Evolutionary conservation across 1,140 invertebrate genomes (phyloP), one percentile per base, ranked within the genome.

Genomic region (Monomorium pharaonis): DNA sequence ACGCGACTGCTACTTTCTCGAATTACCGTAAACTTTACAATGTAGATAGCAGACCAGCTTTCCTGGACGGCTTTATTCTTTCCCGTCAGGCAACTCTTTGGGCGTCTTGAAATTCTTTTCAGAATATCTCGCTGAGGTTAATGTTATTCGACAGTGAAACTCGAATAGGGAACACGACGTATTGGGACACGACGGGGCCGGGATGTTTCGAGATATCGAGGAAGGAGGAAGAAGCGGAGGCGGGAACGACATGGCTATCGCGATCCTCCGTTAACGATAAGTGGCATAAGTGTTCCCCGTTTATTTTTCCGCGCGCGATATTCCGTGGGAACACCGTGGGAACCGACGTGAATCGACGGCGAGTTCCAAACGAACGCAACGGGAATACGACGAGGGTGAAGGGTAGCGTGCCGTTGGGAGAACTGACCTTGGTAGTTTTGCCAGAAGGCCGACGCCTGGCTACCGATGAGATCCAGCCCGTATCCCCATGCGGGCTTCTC

Each of bases 351-450:
- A 62, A n/a, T 77, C 42, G 27, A 30, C 58, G 56, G 18, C 18
- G 27, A 21, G 14, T 37, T 6, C 49, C n/a, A n/a, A n/a, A n/a
- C n/a, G 51, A 51, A 62, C 54, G 56, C 21, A 67, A 67, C 33
- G n/a, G 72, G 12, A n/a, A 24, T 56, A 69, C 27, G 47, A 81
- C 33, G 65, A 62, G 65, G 49, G 49, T 33, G 65, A 81, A 70
- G n/a, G n/a, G 33, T 81, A 33, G 65, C 78, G 65, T 72, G 78
- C 37, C 49, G 67, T 44, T 58, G 65, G 37, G 33, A 56, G 77
- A 67, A 94, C 96, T 96, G 92, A 98, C 97, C 97, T 93, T 97
- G 98, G 95, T 98, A 98, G 94, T 98, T 98, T 94, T 98, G 97
- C 97, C 97, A 98, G 94, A 98, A 98, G 47, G 97, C 97, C 27